Conservation (phyloP, 2,113 vertebrate genomes). For the Argyrosomus japonicus region DNA sequence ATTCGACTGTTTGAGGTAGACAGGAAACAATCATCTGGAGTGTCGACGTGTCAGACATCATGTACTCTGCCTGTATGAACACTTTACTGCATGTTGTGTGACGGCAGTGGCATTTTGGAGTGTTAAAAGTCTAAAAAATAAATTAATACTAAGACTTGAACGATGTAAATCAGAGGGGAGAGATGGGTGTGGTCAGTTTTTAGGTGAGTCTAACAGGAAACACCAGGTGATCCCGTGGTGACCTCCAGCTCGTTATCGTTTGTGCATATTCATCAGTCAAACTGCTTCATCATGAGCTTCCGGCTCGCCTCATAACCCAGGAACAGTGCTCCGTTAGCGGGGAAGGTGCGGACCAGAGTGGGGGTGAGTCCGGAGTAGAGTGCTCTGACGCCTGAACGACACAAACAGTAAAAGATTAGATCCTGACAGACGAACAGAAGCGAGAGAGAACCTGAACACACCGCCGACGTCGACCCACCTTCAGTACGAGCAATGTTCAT, state of each 20-base stretch:
- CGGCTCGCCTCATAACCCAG: conserved; percentile 93
- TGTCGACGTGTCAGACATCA: neutral
- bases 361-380: conserved; percentile 96
- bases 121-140: conserved; percentile 29
- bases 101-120: neutral
- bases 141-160: conserved; percentile 3
- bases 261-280: conserved; percentile 72
- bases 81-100: neutral
- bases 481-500: conserved; percentile 87
- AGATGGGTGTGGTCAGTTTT: conserved; percentile 28
- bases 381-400: conserved; percentile 86
- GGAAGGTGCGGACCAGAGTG: conserved; percentile 95
- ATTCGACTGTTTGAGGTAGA: conserved; percentile 62
- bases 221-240: no score
- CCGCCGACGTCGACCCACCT: conserved; percentile 78
- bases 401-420: conserved; percentile 22
- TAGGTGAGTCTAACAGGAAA: neutral
- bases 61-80: no score
- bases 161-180: neutral
- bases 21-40: conserved; percentile 33
- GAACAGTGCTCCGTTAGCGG: conserved; percentile 95
- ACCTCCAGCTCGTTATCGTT: neutral
- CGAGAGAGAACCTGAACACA: no score
- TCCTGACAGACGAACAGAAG: no score
- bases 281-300: conserved; percentile 92